A percentile compares a stretch with the other conserved stretches of the same genome.
phyloP scores from a whole-genome alignment of 92 coral and sea anemone genomes.

The Blastomussa wellsi region DNA sequence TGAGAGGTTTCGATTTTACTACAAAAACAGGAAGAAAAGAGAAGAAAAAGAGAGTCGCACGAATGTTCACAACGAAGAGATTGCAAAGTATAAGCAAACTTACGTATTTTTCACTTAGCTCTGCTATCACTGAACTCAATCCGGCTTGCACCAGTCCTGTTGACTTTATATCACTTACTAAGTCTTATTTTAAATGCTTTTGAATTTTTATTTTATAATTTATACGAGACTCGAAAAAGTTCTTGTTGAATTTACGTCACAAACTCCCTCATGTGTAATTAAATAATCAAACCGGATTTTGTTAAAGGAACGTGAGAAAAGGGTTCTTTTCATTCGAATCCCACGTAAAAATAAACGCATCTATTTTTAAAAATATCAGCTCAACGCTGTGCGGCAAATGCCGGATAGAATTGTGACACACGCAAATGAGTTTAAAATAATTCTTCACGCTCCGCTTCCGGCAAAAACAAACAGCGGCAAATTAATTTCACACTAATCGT shows the following conservation, averaged over 20 bases:
- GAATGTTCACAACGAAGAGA: not conserved
- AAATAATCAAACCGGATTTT: not conserved
- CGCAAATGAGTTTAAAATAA: not conserved
- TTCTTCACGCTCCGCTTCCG: conserved; percentile 33
- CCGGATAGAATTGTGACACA: not conserved
- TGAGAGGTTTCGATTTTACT: not conserved
- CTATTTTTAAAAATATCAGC: not conserved
- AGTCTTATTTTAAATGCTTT: not conserved
- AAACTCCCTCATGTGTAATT: not conserved
- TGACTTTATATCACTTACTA: not conserved
- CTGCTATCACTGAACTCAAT: not conserved
- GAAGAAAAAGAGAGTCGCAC: not conserved
- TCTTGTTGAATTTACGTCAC: conserved; percentile 28
- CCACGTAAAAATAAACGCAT: not conserved
- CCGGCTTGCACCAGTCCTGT: not conserved
- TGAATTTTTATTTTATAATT: conserved; percentile 15
- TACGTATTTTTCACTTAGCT: not conserved
- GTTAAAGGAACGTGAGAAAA: not conserved
- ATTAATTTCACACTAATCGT: not conserved
- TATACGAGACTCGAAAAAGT: conserved; percentile 42
- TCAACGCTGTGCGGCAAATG: not conserved
- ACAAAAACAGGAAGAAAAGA: not conserved
- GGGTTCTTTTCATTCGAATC: not conserved
- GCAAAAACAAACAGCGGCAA: conserved; percentile 8
- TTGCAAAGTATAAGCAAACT: not conserved